A percentile compares a stretch with the other conserved stretches of the same genome.
Evolutionary conservation across 2,888 invertebrate genomes (phyloP).

Genomic region (Lobophora halterata): DNA sequence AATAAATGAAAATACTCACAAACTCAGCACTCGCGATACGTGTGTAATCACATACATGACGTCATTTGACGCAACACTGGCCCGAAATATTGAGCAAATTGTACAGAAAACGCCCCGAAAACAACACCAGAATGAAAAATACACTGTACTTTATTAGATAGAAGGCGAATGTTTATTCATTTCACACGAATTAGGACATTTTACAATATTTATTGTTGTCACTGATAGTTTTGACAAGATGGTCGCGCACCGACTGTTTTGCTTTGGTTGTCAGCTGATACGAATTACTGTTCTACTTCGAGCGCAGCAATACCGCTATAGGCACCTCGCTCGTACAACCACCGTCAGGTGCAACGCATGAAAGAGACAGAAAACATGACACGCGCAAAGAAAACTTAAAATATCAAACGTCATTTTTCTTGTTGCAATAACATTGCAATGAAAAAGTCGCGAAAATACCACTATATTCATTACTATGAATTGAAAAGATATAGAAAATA

Average conservation of each 20-base stretch:
- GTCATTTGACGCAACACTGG: constrained; percentile 80
- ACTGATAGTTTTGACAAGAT: constrained; percentile 81
- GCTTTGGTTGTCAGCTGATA: constrained; percentile 83
- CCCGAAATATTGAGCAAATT: constrained; percentile 77
- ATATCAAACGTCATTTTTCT: constrained; percentile 70
- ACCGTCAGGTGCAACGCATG: constrained; percentile 1
- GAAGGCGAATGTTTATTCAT: constrained; percentile 69
- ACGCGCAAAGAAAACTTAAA: constrained; percentile 54
- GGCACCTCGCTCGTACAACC: constrained; percentile 41
- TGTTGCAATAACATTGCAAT: constrained; percentile 68
- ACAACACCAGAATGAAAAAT: constrained; percentile 65
- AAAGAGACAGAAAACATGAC: constrained; percentile 51
- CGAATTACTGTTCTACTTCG: constrained; percentile 65
- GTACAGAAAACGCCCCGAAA: constrained; percentile 63
- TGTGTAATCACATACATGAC: constrained; percentile 81
- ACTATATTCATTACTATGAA: constrained; percentile 56
- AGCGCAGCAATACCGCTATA: constrained; percentile 44
- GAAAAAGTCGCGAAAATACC: constrained; percentile 57
- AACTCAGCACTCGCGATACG: constrained; percentile 77
- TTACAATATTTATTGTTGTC: constrained; percentile 79
- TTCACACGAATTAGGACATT: constrained; percentile 74
- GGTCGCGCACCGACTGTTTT: constrained; percentile 82
- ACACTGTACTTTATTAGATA: constrained; percentile 69
- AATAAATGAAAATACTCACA: constrained; percentile 79
- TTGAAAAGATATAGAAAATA: constrained; percentile 55